phyloP scores from a whole-genome alignment of 2,888 invertebrate species.

The Cyclophora albipunctata region DNA sequence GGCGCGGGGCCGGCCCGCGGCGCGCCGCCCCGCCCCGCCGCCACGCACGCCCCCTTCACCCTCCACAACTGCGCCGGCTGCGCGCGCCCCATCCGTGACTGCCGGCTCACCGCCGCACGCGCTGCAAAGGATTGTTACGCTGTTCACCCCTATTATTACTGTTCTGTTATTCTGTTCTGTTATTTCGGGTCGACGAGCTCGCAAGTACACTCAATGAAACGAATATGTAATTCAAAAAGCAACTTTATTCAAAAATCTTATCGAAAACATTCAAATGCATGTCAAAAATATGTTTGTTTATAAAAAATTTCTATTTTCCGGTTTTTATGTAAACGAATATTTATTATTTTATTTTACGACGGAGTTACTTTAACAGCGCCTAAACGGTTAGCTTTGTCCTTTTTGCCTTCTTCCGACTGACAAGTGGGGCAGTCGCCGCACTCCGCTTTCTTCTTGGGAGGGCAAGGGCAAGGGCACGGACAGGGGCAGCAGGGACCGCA shows the following conservation, averaged over 20 bases:
- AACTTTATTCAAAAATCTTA: conserved; percentile 10
- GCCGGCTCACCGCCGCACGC: conserved; percentile 38
- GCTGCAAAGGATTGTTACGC: conserved; percentile 59
- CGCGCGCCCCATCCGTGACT: conserved; percentile 6
- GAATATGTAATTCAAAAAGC: conserved; percentile 1
- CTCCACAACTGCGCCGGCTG: too few species aligned
- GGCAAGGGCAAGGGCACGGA: conserved; percentile 17
- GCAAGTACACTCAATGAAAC: conserved; percentile 3
- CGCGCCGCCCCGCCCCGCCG: background rate
- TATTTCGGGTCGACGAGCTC: background rate
- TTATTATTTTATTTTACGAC: too few species aligned
- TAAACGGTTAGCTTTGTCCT: conserved; percentile 24
- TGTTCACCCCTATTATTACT: conserved; percentile 45
- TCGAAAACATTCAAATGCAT: conserved; percentile 1
- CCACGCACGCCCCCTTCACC: background rate
- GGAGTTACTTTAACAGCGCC: conserved; percentile 26
- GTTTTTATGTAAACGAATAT: too few species aligned
- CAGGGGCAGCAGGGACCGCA: conserved; percentile 28
- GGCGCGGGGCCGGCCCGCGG: background rate
- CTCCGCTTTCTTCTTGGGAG: conserved; percentile 25
- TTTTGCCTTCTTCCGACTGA: conserved; percentile 21
- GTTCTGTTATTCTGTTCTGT: background rate
- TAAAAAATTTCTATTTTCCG: too few species aligned
- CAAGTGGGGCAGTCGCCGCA: conserved; percentile 24
- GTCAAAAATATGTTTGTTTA: too few species aligned